Percentiles rank a stretch among this genome's conserved stretches.
These are phyloP conservation scores for Pseudachorutes palmiensis DNA, from an alignment of 1,140 invertebrate species.

Conservation along the genomic window DNA sequence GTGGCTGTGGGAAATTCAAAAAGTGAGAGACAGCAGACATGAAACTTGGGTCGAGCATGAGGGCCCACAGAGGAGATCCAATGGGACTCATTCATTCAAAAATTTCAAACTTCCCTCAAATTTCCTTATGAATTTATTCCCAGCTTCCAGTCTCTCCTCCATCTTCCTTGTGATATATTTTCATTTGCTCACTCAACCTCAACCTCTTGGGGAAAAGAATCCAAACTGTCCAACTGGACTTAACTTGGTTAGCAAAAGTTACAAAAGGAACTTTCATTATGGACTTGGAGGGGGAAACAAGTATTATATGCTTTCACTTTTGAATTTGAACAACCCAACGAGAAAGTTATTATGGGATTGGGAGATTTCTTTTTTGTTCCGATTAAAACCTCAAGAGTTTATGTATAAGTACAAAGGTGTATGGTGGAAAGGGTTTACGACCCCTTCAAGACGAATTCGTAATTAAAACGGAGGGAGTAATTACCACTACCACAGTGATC, in stretches of 20 bases:
- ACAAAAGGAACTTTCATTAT: too few relatives aligned
- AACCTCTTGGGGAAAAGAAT: neutral
- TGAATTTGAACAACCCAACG: too few relatives aligned
- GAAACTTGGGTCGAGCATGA: too few relatives aligned
- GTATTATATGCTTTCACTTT: too few relatives aligned
- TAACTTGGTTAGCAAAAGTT: neutral
- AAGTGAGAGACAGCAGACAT: neutral
- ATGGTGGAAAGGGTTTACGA: too few relatives aligned
- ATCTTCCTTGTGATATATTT: neutral
- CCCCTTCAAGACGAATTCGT: too few relatives aligned
- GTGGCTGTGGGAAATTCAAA: neutral
- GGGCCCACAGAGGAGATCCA: too few relatives aligned
- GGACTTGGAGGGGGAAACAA: neutral
- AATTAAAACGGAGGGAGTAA: neutral
- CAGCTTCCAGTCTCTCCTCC: neutral
- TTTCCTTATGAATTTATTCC: neutral
- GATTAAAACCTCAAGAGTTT: too few relatives aligned
- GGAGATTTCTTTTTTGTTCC: too few relatives aligned
- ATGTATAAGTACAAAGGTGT: too few relatives aligned
- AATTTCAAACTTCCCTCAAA: neutral
- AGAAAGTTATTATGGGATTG: too few relatives aligned
- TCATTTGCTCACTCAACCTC: neutral
- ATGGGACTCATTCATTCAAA: constrained; percentile 3
- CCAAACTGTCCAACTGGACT: neutral
- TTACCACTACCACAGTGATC: neutral